Evolutionary conservation across 2,113 vertebrate genomes (phyloP).

Genomic region (Aegotheles bennettii): DNA sequence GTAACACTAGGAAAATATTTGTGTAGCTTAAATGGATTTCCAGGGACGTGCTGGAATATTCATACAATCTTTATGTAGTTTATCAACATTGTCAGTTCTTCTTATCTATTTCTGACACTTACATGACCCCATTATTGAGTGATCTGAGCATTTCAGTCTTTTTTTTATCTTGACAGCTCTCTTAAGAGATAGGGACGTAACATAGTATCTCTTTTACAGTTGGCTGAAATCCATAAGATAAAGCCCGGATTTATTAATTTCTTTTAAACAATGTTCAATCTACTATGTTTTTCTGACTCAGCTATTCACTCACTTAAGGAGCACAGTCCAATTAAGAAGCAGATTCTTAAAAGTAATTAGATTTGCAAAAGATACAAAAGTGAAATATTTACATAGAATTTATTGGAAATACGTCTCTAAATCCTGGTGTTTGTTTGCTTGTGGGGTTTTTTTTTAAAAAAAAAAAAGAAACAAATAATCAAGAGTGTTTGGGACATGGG

Average conservation of each 20-base stretch:
- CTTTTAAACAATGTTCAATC: background rate
- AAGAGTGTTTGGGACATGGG: background rate
- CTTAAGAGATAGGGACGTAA: background rate
- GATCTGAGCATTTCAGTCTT: background rate
- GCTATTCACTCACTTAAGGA: background rate
- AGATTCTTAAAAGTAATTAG: background rate
- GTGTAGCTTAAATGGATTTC: background rate
- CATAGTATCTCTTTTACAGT: background rate
- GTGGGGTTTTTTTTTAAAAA: too few relatives aligned
- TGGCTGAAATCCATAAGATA: background rate
- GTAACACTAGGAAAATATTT: background rate
- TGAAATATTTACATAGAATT: background rate
- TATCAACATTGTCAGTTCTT: background rate
- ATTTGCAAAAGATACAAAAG: background rate
- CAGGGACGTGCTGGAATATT: background rate
- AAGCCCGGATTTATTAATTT: background rate
- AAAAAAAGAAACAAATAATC: background rate
- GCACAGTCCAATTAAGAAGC: background rate
- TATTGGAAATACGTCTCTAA: background rate
- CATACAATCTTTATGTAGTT: background rate
- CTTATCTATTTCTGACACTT: background rate
- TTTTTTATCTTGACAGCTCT: background rate
- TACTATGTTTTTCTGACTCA: background rate
- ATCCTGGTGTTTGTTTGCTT: too few relatives aligned
- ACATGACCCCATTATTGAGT: background rate